Base-by-base conservation (phyloP, 2,113 vertebrate genomes). In the Proteles cristata region DNA sequence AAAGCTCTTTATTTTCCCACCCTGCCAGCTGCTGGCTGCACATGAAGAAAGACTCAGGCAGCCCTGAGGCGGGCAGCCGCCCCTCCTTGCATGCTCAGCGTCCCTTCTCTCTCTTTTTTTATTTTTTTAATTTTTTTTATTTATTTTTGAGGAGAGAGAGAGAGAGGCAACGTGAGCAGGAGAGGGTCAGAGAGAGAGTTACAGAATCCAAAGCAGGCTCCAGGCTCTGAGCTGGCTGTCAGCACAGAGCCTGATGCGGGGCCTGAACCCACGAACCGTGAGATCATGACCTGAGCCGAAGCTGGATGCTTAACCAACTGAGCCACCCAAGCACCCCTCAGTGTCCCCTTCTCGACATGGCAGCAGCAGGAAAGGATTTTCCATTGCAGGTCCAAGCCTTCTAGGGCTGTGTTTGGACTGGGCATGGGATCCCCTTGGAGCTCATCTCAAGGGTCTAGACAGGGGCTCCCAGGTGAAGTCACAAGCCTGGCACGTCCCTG, bases 1-100 rank as follows among this genome's bases (percentile, higher is more conserved):
- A 63, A 55, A 43, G 35, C 35, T 39, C 39, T n/a, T 6, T 5
- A 0, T 5, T 73, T 43, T 2, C 19, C 31, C 10, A 16, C 12
- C 0, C 65, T 8, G 33, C 61, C 74, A 10, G 58, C 19, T 26
- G 19, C 58, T 11, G 66, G 50, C 61, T 39, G 33, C 84, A 5
- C 6, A 0, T 8, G 58, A 26, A 25, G 50, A 58, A 50, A 39
- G 33, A 11, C 0, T 6, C 10, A 2, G 3, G 31, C 65, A 45
- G 25, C 69, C 12, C 7, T 53, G 35, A 50, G 83, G 21, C 23
- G 7, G 28, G 31, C 0, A 31, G 21, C 16, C 4, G 43, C n/a
- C n/a, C 58, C 76, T 89, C 31, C 25, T 43, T 35, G 26, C 43
- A 61, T 19, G 1, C 21, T 11, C 4, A 9, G 71, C 4, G 33